A percentile compares a stretch with the other conserved stretches of the same genome.
phyloP scores from a whole-genome alignment of 2,888 invertebrate species.

The Dioctria linearis region DNA sequence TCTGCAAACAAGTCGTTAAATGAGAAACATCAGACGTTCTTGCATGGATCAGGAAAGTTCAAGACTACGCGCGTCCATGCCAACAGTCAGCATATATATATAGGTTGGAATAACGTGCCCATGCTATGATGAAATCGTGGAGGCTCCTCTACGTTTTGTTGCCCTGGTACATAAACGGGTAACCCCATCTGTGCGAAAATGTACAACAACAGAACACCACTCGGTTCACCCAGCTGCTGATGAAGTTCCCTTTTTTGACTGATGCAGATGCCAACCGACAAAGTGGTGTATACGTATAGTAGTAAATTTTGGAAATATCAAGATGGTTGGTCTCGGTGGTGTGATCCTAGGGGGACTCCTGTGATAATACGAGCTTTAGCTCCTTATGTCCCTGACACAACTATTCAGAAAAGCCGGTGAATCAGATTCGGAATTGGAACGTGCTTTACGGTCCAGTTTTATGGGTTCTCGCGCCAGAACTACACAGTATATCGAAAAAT shows the following conservation, averaged over 20 bases:
- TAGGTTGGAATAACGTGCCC: slow-evolving; percentile 12
- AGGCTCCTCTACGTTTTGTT: slow-evolving; percentile 20
- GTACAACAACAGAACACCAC: slow-evolving; percentile 13
- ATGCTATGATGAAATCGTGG: slow-evolving; percentile 33
- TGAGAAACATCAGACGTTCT: slow-evolving; percentile 43
- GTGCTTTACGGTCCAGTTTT: slow-evolving; percentile 59
- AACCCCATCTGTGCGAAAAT: slow-evolving; percentile 50
- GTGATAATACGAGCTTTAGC: slow-evolving; percentile 43
- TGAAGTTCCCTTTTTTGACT: slow-evolving; percentile 37
- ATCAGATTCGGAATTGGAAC: slow-evolving; percentile 57
- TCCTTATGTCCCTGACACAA: slow-evolving; percentile 29
- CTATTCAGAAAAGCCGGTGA: slow-evolving; percentile 58
- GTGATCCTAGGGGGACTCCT: background rate
- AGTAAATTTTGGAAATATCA: slow-evolving; percentile 49
- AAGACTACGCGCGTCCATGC: slow-evolving; percentile 19
- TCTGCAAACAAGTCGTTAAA: slow-evolving; percentile 49
- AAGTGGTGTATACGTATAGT: slow-evolving; percentile 33
- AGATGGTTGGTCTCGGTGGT: slow-evolving; percentile 11
- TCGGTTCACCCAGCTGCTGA: slow-evolving; percentile 8
- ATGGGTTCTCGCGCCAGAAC: slow-evolving; percentile 55
- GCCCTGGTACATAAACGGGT: slow-evolving; percentile 38
- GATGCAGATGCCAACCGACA: slow-evolving; percentile 48
- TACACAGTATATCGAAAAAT: slow-evolving; percentile 34
- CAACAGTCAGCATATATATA: slow-evolving; percentile 37
- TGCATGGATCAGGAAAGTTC: slow-evolving; percentile 30